A percentile compares a stretch with the other conserved stretches of the same genome.
These are phyloP conservation scores for Tromatobia lineatoria DNA, from an alignment of 2,888 invertebrate genomes.

Conservation along the genomic window DNA sequence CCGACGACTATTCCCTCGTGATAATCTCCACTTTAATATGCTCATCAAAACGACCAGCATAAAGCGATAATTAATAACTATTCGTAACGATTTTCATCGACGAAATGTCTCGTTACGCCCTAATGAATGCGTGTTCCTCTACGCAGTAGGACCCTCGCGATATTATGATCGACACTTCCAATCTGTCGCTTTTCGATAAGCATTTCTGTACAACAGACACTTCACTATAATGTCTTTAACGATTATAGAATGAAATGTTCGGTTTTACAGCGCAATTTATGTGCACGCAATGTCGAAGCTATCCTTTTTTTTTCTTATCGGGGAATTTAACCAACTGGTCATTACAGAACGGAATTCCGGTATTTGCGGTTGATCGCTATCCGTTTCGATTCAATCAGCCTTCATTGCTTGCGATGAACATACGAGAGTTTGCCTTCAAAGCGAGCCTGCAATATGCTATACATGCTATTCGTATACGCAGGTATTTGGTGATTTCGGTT, in stretches of 20 bases:
- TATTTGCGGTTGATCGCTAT: constrained; percentile 30
- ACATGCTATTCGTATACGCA: no score
- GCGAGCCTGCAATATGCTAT: not conserved
- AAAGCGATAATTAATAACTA: constrained; percentile 73
- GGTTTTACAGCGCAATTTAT: constrained; percentile 47
- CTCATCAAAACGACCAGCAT: constrained; percentile 59
- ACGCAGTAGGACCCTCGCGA: constrained; percentile 5
- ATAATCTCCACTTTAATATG: constrained; percentile 68
- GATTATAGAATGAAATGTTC: constrained; percentile 34
- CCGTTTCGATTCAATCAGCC: constrained; percentile 47
- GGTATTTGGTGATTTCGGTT: not conserved
- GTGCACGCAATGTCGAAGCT: constrained; percentile 3
- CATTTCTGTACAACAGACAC: not conserved
- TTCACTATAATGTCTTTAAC: constrained; percentile 18
- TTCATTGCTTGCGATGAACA: constrained; percentile 10
- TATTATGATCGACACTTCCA: constrained; percentile 37
- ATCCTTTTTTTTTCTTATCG: constrained; percentile 36
- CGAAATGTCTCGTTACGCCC: constrained; percentile 68
- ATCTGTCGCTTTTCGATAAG: constrained; percentile 40
- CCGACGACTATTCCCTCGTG: constrained; percentile 19
- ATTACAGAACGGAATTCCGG: constrained; percentile 13
- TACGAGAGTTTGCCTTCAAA: not conserved
- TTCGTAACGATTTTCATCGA: constrained; percentile 68
- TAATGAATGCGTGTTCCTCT: constrained; percentile 50
- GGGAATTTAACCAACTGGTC: constrained; percentile 11